A percentile compares a stretch with the other conserved stretches of the same genome.
These are phyloP conservation scores for Glossophaga mutica DNA, from an alignment of 2,797 vertebrate genomes.

Conservation along the genomic window DNA sequence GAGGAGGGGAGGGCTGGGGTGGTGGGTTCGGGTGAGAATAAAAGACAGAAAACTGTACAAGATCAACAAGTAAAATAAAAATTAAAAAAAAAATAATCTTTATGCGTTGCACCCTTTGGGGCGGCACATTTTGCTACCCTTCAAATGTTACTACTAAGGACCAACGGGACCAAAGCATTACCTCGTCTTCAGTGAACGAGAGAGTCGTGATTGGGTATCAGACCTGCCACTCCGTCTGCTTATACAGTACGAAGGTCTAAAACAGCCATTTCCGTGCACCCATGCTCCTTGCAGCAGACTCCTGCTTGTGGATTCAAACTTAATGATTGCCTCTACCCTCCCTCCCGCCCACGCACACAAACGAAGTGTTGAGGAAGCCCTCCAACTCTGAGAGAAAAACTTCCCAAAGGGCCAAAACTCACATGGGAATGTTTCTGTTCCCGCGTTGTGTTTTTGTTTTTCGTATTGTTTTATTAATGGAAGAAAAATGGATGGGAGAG, in stretches of 20 bases:
- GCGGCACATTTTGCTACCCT: not conserved
- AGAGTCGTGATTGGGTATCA: not conserved
- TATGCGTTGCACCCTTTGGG: not conserved
- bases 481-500: not conserved
- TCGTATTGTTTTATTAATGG: not conserved
- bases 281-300: not conserved
- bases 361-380: not conserved
- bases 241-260: not conserved
- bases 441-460: not conserved
- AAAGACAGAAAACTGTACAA: too few relatives aligned
- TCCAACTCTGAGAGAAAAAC: not conserved
- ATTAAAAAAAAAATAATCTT: too few relatives aligned
- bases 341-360: not conserved
- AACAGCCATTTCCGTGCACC: not conserved
- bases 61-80: too few relatives aligned
- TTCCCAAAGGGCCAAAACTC: not conserved
- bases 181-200: not conserved
- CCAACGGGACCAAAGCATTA: not conserved
- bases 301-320: not conserved
- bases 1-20: too few relatives aligned
- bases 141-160: not conserved
- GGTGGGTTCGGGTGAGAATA: too few relatives aligned
- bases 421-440: not conserved
- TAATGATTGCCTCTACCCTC: not conserved
- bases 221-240: not conserved